Base-by-base conservation (phyloP, 2,888 invertebrate species). In the Erannis defoliaria region DNA sequence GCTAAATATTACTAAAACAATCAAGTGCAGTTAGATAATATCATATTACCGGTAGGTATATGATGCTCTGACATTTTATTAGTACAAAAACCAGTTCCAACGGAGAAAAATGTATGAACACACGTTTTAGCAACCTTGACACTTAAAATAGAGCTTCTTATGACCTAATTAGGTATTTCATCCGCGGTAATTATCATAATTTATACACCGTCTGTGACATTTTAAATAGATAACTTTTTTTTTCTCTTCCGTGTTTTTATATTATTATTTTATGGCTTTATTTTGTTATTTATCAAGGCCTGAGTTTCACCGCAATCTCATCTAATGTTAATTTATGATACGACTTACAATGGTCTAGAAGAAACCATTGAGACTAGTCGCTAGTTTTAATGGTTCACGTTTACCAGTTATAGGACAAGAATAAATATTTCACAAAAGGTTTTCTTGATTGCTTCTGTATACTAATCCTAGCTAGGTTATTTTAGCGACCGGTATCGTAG, bases 91-190 rank as follows among this genome's bases (percentile, higher is more conserved):
- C 59, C 46, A 31, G 59, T 59, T 59, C 45, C 14, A 1, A 5
- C 6, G n/a, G 2, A 16, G 21, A 45, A 46, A 45, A 21, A 18
- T 9, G 4, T 46, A 40, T 23, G 40, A 12, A 26, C 45, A 37
- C 29, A 40, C 40, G 31, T 42, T 16, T 48, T 31, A 29, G 31
- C 38, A 43, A 14, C 61, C 61, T 61, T 61, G 61, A 55, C 61
- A 55, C 53, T 55, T 60, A 10, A n/a, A 46, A 16, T 14, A 10
- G 37, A 21, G 10, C 31, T 35, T 43, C 12, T 10, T 18, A 23
- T 62, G 67, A 63, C 65, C 69, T 61, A 65, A 62, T 67, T 63
- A 55, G 54, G 26, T 40, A 56, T 53, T 12, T 42, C 6, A 46
- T 51, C 29, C 29, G 12, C 26, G 19, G 38, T 38, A 14, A 33